These are phyloP conservation scores for Ploceus nigricollis DNA, from an alignment of 2,113 vertebrate species.

Conservation along the genomic window DNA sequence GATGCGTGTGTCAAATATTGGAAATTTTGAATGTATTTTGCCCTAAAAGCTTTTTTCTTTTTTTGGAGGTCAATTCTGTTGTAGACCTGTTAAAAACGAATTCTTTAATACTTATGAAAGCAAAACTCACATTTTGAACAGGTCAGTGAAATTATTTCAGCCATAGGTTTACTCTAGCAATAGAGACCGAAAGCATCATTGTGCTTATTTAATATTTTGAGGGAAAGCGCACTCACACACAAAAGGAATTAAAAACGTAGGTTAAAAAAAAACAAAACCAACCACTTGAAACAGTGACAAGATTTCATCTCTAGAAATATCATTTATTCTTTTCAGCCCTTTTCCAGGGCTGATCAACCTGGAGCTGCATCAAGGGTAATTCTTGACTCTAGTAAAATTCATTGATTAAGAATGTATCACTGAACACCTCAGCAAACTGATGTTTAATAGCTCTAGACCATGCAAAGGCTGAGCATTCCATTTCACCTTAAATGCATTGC, in stretches of 20 bases:
- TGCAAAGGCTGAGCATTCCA: neutral
- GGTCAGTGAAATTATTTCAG: neutral
- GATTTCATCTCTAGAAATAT: neutral
- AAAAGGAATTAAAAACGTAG: neutral
- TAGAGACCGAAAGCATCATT: neutral
- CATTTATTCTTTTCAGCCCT: neutral
- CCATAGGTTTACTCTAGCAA: neutral
- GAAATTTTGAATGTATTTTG: neutral
- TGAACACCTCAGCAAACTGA: neutral
- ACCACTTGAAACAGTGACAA: neutral
- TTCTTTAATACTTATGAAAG: neutral
- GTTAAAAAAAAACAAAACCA: neutral
- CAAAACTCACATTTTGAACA: neutral
- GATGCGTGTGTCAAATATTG: neutral
- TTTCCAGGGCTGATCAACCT: neutral
- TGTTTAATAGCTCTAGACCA: neutral
- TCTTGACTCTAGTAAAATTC: neutral
- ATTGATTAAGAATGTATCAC: neutral
- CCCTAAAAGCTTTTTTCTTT: neutral
- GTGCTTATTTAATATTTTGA: neutral
- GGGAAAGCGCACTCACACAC: neutral
- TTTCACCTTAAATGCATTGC: neutral
- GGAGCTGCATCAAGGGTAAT: neutral
- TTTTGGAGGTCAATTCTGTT: neutral
- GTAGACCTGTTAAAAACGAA: neutral